Evolutionary conservation across 2,888 invertebrate species (phyloP), one percentile per base, ranked within the genome.

Genomic region (Caenorhabditis sp.): DNA sequence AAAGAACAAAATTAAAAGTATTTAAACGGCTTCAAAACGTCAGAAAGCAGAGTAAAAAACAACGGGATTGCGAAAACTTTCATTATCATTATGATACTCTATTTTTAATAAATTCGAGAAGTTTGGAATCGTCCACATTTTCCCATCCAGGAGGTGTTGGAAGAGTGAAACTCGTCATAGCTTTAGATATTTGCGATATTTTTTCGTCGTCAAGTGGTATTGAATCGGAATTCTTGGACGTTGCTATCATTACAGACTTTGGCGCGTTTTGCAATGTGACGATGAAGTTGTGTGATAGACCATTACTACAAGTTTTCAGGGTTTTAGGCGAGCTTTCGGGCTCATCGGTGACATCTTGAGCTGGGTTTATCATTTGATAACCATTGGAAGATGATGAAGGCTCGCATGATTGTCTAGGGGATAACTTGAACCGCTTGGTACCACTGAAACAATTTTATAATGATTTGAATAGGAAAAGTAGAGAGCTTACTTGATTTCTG

Each of bases 131-230:
- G 21, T 57, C 68, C 12, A 81, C 52, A 36, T 67, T 68, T 52
- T 74, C 76, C 62, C 76, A 81, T 36, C 79, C 78, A 0, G 83
- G 71, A 17, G 77, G 76, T 0, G 81, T 77, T 7, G 76, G 72
- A 14, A 83, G 50, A 2, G 57, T 53, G 17, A 83, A 72, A 12
- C 67, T 61, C 1, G 71, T 59, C 77, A 79, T 80, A 14, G 76
- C 73, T 17, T 69, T 62, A 2, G 67, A 65, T 53, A 83, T 80
- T 63, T 56, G 26, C 5, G 56, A 56, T 56, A 56, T 26, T 26
- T 56, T 56, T 26, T 56, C 56, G 5, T 58, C 58, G 21, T 58
- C 38, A 10, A 38, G 58, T 5, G 21, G 14, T 25, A 57, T 57
- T 14, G 57, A 57, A 31, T 57, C 57, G 17, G 17, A 27, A 27